Base-by-base conservation (phyloP, 2,113 vertebrate species). In the Anoplopoma fimbria region DNA sequence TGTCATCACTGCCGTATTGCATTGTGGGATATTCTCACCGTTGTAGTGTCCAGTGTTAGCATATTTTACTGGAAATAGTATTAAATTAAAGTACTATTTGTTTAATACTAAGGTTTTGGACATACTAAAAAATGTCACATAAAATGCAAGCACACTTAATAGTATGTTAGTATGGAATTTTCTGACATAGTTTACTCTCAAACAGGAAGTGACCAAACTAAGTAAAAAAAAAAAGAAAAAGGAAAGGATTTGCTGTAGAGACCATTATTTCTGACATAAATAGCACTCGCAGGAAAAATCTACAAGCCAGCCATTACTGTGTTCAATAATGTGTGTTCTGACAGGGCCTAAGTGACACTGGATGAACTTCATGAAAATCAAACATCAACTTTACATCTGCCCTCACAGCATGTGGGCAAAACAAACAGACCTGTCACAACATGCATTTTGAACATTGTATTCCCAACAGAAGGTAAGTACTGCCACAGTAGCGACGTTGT, bases 331-430 rank as follows among this genome's bases (percentile, higher is more conserved):
- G 1, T n/a, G 17, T 55, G 49, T 51, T 57, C 49, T 31, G 60
- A 53, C 86, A 68, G 36, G 36, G 47, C 6, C 27, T 25, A 33
- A 9, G 34, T 17, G 36, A 68, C 61, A 69, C 0, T 40, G 33
- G 45, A 62, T 47, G 53, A 34, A 45, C 21, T 3, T 5, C 36
- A 27, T 7, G 17, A 19, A 70, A 63, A 14, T 57, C 57, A 72
- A 74, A 64, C 38, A 42, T 33, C 36, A 33, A 15, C 9, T 75
- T 65, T 69, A 58, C 49, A 21, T 45, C 64, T 67, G 15, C 0
- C 29, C 17, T n/a, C 14, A 49, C 12, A 36, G 40, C 23, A 69
- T 64, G 55, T 29, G 33, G 29, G 12, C 29, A 65, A 80, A 84
- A 60, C 68, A 63, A 45, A 15, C 29, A 8, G n/a, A 29, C 17